Conservation (phyloP, 1,140 invertebrate species). For the Drosophila sp. region DNA sequence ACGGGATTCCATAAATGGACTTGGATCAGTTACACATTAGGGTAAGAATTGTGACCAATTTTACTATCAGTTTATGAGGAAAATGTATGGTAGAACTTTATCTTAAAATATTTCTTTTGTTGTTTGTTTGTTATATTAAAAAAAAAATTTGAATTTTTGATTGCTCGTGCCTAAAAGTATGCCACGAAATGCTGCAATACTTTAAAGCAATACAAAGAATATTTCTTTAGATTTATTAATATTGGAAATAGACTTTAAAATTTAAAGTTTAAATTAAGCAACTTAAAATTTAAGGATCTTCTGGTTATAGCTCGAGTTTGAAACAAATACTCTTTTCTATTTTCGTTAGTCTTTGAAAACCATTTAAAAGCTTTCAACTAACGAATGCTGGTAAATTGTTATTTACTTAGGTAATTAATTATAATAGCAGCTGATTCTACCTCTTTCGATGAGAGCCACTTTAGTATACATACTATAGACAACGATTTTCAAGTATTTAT, state of each 20-base stretch:
- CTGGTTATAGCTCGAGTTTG: no score
- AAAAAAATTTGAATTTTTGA: not conserved
- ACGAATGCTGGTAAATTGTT: not conserved
- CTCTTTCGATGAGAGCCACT: not conserved
- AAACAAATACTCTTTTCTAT: not conserved
- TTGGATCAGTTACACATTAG: slow-evolving; percentile 2
- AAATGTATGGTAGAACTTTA: no score
- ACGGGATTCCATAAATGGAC: slow-evolving; percentile 8
- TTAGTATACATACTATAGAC: not conserved
- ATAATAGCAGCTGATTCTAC: not conserved
- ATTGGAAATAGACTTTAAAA: no score
- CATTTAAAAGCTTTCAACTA: not conserved
- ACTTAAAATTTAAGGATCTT: no score
- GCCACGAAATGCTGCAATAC: not conserved
- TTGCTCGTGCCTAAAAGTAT: not conserved
- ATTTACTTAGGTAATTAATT: not conserved
- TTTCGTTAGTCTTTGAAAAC: not conserved
- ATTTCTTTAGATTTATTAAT: no score
- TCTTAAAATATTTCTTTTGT: no score
- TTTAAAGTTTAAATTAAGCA: no score
- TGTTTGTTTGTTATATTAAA: no score
- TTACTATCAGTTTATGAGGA: no score
- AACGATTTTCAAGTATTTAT: not conserved
- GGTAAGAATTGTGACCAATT: not conserved
- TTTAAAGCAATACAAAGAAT: not conserved